Percentiles rank a stretch among this genome's conserved stretches.
Conservation (phyloP, 1,140 invertebrate genomes). For the Delia radicum region DNA sequence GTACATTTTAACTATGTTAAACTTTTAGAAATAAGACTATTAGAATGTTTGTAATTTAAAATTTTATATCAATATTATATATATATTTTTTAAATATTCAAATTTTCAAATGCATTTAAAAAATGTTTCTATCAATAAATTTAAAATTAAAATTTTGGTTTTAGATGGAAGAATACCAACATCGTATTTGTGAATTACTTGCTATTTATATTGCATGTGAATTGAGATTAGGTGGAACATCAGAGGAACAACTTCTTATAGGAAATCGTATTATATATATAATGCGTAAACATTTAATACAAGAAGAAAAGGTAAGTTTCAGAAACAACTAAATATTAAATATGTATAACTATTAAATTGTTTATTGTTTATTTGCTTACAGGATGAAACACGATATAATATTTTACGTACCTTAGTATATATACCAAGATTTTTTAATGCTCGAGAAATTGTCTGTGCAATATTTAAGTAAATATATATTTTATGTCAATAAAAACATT, state of each 20-base stretch:
- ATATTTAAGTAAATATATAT: constrained; percentile 36
- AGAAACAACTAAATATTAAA: not conserved
- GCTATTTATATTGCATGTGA: constrained; percentile 46
- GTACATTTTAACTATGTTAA: not conserved
- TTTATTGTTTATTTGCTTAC: not conserved
- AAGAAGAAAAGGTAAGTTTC: not conserved
- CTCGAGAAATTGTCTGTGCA: constrained; percentile 37
- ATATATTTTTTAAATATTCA: too few relatives aligned
- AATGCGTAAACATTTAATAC: constrained; percentile 29
- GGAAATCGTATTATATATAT: constrained; percentile 36
- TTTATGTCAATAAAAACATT: not conserved
- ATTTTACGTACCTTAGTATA: constrained; percentile 38
- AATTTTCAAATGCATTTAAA: too few relatives aligned
- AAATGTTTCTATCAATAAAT: too few relatives aligned
- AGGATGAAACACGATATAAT: constrained; percentile 4
- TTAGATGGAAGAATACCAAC: constrained; percentile 26
- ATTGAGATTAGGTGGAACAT: constrained; percentile 37
- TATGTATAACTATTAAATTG: not conserved
- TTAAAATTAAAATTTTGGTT: not conserved
- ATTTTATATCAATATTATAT: not conserved
- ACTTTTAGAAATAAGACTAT: too few relatives aligned
- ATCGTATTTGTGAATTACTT: constrained; percentile 42
- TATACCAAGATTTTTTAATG: constrained; percentile 40
- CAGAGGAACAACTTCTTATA: constrained; percentile 35
- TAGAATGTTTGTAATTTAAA: too few relatives aligned